Evolutionary conservation across 1,140 invertebrate genomes (phyloP), one percentile per base, ranked within the genome.

Genomic region (Drosophila biarmipes): DNA sequence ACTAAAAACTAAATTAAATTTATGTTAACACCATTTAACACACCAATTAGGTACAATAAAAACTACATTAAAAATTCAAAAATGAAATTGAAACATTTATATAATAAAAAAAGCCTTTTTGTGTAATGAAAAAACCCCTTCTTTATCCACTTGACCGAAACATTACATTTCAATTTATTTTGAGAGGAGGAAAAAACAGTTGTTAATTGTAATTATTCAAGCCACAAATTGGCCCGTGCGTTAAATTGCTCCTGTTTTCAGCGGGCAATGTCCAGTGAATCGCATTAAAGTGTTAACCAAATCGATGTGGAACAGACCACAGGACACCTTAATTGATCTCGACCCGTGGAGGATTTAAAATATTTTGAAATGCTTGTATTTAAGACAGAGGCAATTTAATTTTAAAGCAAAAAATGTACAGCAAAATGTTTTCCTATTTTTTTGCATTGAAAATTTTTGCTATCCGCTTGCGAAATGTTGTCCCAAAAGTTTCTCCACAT

Each of bases 131-230:
- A 6, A 8, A 24, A 17, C 21, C 34, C 8, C 12, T 11, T 3
- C 15, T 10, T 10, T 12, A n/a, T 35, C 27, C 54, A 34, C 24
- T 49, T 35, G 24, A 46, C 24, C 14, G 14, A 14, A 31, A 27
- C 37, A 58, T 58, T 58, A 49, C 14, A 58, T 71, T 58, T 54
- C 27, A 68, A 46, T 68, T 45, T 17, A 43, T 43, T 46, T 35
- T 68, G 34, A 2, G 43, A 17, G 27, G 2, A 1, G 8, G 15
- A 24, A 56, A 54, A 69, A 38, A 34, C 64, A 37, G 56, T 48
- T 56, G 51, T 69, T 69, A 69, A 69, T 69, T 46, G 63, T 69
- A 69, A 69, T 69, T 69, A 38, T 68, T 69, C 0, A 29, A 69
- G 34, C 67, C 67, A 48, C 67, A 56, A 69, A 69, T 56, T 69